phyloP scores from a whole-genome alignment of 1,140 invertebrate genomes.

The Mya arenaria region DNA sequence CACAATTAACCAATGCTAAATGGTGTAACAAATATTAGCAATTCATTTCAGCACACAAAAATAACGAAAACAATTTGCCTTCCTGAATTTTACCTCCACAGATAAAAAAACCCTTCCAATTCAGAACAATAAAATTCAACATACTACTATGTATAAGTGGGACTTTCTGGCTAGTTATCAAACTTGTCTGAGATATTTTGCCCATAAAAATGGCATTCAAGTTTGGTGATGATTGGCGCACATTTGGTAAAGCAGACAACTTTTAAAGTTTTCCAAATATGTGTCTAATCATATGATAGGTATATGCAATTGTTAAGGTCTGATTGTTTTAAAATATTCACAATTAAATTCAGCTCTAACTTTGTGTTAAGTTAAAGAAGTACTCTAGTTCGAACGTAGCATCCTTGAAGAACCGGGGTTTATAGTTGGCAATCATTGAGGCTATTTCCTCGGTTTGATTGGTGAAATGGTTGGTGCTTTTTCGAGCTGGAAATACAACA shows the following conservation, averaged over 20 bases:
- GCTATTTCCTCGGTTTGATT: conserved; percentile 51
- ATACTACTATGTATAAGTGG: too few species aligned
- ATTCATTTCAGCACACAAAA: too few species aligned
- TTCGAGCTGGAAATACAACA: conserved; percentile 60
- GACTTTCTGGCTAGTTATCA: too few species aligned
- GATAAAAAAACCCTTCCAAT: too few species aligned
- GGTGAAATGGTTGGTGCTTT: conserved; percentile 64
- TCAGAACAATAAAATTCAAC: too few species aligned
- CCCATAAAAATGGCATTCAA: too few species aligned
- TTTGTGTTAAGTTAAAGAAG: conserved; percentile 57
- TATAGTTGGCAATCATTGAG: conserved; percentile 67
- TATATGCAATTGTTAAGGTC: background rate
- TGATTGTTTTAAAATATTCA: background rate
- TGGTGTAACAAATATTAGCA: too few species aligned
- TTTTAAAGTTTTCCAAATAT: background rate
- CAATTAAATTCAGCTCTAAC: background rate
- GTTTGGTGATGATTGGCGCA: too few species aligned
- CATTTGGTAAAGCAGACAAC: background rate
- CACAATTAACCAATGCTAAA: too few species aligned
- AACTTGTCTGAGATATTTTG: too few species aligned
- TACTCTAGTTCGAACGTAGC: conserved; percentile 55
- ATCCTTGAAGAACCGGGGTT: conserved; percentile 57
- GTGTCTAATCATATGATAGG: background rate
- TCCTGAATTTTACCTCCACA: too few species aligned
- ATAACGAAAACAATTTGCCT: too few species aligned